These are phyloP conservation scores for Macrotrachela quadricornifera DNA, from an alignment of 1,140 invertebrate species.

Conservation along the genomic window DNA sequence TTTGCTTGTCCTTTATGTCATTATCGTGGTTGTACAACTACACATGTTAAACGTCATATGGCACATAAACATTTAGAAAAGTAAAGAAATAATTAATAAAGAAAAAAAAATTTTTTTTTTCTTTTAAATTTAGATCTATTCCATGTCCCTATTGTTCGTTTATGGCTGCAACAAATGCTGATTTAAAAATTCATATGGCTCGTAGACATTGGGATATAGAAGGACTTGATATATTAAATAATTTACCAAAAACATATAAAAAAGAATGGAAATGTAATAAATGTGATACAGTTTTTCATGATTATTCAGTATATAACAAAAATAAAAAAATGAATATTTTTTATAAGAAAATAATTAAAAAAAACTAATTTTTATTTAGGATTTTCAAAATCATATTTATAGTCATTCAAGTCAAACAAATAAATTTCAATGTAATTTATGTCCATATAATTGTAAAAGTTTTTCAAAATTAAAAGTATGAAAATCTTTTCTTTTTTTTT, in stretches of 20 bases:
- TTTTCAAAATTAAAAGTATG: conserved; percentile 8
- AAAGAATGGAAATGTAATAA: conserved; percentile 8
- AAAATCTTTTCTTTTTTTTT: not conserved
- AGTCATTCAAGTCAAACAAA: conserved; percentile 4
- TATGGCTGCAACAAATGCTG: conserved; percentile 8
- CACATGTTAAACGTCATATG: conserved; percentile 9
- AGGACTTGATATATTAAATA: not conserved
- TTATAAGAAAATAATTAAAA: not conserved
- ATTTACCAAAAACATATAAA: conserved; percentile 5
- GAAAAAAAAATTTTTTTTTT: no score
- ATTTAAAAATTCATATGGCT: conserved; percentile 8
- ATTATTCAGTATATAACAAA: not conserved
- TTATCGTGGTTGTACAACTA: conserved; percentile 5
- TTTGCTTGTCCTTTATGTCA: conserved; percentile 3
- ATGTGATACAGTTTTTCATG: conserved; percentile 4
- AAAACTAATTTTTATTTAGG: not conserved
- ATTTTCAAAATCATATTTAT: conserved; percentile 8
- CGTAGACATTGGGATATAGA: conserved; percentile 3
- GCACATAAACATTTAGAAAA: conserved; percentile 7
- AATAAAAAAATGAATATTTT: not conserved
- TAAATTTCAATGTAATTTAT: conserved; percentile 3
- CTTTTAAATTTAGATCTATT: not conserved
- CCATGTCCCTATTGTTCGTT: conserved; percentile 7
- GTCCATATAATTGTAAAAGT: conserved; percentile 8
- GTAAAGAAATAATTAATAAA: no score